phyloP scores from a whole-genome alignment of 2,888 invertebrate genomes.

The Clanis bilineata region DNA sequence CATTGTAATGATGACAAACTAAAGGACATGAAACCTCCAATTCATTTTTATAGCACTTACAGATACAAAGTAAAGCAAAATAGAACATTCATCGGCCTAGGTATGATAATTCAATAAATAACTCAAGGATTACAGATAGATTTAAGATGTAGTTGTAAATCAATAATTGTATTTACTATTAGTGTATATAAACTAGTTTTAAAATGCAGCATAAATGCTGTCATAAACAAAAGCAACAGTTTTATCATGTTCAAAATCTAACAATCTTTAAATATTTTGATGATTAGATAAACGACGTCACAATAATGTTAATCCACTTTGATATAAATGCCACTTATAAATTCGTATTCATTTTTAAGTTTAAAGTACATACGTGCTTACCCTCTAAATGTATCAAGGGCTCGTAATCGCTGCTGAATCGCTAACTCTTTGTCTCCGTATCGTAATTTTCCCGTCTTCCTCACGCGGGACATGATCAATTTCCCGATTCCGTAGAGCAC shows the following conservation, averaged over 20 bases:
- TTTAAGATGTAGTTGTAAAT: no score
- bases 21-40: background rate
- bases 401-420: conserved; percentile 75
- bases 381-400: conserved; percentile 92
- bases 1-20: background rate
- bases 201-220: background rate
- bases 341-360: background rate
- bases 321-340: background rate
- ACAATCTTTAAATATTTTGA: background rate
- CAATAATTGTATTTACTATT: no score
- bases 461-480: conserved; percentile 68
- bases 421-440: conserved; percentile 77
- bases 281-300: background rate
- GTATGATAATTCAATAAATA: background rate
- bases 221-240: background rate
- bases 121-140: background rate
- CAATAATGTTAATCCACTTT: background rate
- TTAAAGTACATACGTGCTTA: conserved; percentile 61
- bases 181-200: no score
- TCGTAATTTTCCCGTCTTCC: conserved; percentile 68
- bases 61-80: background rate
- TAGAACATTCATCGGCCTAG: background rate
- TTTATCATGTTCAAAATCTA: background rate
- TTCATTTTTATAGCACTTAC: background rate
- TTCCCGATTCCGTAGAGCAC: conserved; percentile 62